Conservation (phyloP, 1,140 invertebrate genomes). For the Acromyrmex echinatior region DNA sequence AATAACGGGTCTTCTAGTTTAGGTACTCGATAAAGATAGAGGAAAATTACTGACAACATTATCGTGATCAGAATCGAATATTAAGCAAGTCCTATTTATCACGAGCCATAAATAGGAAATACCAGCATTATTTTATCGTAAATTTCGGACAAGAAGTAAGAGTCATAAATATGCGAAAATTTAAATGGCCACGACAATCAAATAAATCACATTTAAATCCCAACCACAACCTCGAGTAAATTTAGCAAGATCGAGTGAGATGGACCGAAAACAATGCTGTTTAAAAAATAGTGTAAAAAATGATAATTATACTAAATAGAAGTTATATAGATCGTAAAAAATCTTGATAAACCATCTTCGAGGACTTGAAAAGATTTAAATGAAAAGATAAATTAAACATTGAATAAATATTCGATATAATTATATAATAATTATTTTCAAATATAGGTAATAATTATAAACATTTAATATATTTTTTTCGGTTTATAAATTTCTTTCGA, state of each 20-base stretch:
- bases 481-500: not conserved
- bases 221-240: not conserved
- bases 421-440: slow-evolving; percentile 23
- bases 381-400: not conserved
- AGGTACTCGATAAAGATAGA: not conserved
- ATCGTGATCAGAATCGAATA: not conserved
- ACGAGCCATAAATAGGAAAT: not conserved
- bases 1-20: slow-evolving; percentile 40
- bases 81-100: not conserved
- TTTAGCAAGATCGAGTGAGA: not conserved
- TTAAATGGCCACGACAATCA: not conserved
- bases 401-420: slow-evolving; percentile 16
- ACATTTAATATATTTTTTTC: not conserved
- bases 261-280: not conserved
- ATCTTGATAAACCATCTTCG: not conserved
- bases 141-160: not conserved
- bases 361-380: not conserved
- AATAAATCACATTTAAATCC: not conserved
- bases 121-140: not conserved
- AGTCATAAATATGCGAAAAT: not conserved
- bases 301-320: not conserved
- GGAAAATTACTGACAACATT: not conserved
- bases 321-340: not conserved
- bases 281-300: not conserved
- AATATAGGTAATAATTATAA: not conserved